Percentiles rank a stretch among this genome's conserved stretches.
phyloP scores from a whole-genome alignment of 2,797 vertebrate genomes.

The Spheniscus humboldti region DNA sequence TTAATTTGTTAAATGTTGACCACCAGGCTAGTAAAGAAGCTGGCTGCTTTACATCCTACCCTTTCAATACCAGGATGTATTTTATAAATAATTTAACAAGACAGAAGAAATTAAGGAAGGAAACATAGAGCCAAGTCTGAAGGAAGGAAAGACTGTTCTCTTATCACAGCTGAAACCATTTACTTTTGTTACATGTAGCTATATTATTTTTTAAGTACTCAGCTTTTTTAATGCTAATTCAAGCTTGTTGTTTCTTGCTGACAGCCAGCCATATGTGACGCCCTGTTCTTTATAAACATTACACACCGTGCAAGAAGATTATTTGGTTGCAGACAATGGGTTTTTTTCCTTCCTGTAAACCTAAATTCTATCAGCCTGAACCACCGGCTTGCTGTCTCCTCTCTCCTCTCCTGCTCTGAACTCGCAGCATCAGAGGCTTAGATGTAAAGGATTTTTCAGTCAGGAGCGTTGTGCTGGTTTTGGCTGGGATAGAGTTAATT shows the following conservation, averaged over 20 bases:
- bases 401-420: not conserved
- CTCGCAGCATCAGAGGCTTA: not conserved
- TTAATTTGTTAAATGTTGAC: not conserved
- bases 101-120: constrained; percentile 17
- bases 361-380: not conserved
- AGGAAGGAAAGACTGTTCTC: not conserved
- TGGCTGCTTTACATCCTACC: not conserved
- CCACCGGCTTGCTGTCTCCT: not conserved
- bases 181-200: constrained; percentile 24
- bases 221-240: constrained; percentile 37
- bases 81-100: constrained; percentile 35
- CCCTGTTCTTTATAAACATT: constrained; percentile 21
- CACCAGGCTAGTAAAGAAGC: not conserved
- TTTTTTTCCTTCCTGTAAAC: not conserved
- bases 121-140: not conserved
- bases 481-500: too few relatives aligned
- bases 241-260: constrained; percentile 18
- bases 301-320: not conserved
- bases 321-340: not conserved
- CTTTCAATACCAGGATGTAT: not conserved
- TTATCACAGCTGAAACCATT: constrained; percentile 15
- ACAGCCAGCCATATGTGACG: not conserved
- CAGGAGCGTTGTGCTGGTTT: not conserved
- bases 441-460: not conserved
- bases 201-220: constrained; percentile 26